These are phyloP conservation scores for Muschampia plurimacula DNA, from an alignment of 2,888 invertebrate genomes.

Conservation along the genomic window DNA sequence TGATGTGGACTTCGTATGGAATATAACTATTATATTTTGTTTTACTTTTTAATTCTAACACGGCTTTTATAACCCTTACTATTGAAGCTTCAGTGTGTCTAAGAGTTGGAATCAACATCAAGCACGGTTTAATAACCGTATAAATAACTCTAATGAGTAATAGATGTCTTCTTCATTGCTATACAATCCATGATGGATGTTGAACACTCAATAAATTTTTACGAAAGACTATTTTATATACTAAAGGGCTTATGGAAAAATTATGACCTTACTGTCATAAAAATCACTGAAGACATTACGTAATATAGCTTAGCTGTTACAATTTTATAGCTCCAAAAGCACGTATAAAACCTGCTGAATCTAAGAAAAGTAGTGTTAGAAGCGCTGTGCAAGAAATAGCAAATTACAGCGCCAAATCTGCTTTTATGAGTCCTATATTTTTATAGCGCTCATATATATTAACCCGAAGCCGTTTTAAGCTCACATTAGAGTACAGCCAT, in stretches of 20 bases:
- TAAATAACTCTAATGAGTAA: too few relatives aligned
- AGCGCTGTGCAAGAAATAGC: constrained; percentile 10
- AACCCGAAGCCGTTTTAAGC: constrained; percentile 22
- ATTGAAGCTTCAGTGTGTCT: too few relatives aligned
- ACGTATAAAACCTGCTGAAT: constrained; percentile 16
- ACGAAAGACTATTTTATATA: not conserved
- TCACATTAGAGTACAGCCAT: constrained; percentile 6
- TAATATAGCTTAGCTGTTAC: not conserved
- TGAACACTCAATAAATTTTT: too few relatives aligned
- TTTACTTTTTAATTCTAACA: too few relatives aligned
- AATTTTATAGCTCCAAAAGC: constrained; percentile 4
- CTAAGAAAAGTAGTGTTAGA: constrained; percentile 5
- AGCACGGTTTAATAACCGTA: too few relatives aligned
- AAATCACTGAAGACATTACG: not conserved
- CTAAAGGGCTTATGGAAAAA: not conserved
- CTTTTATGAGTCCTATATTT: constrained; percentile 35
- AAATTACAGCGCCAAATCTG: constrained; percentile 20
- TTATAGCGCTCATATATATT: constrained; percentile 26
- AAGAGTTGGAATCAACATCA: too few relatives aligned
- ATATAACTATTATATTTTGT: not conserved
- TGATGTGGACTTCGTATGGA: not conserved
- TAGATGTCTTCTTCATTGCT: too few relatives aligned
- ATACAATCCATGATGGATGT: too few relatives aligned
- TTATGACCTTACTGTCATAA: not conserved
- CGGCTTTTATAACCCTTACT: too few relatives aligned